A percentile compares a stretch with the other conserved stretches of the same genome.
phyloP scores from a whole-genome alignment of 2,888 invertebrate genomes.

The Spilarctia lutea region DNA sequence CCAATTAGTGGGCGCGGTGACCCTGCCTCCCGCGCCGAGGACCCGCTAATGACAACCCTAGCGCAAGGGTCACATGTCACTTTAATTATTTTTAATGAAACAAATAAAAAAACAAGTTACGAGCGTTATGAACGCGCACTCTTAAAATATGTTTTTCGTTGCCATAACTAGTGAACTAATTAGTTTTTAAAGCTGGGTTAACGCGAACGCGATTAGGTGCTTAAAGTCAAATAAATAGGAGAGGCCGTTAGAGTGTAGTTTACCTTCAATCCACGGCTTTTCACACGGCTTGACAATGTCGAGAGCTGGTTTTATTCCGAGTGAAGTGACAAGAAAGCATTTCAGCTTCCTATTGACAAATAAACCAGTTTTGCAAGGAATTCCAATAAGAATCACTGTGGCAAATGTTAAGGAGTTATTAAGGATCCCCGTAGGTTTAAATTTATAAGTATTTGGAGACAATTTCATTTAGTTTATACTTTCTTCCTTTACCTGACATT shows the following conservation, averaged over 20 bases:
- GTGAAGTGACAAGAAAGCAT: background rate
- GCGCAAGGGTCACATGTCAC: conserved; percentile 60
- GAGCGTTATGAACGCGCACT: conserved; percentile 41
- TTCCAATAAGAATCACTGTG: background rate
- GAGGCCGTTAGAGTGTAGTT: conserved; percentile 29
- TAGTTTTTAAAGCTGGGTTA: conserved; percentile 48
- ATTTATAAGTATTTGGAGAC: background rate
- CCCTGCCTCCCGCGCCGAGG: conserved; percentile 56
- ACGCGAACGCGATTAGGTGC: conserved; percentile 45
- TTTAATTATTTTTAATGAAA: conserved; percentile 66
- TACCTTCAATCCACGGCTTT: conserved; percentile 7
- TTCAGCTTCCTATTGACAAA: background rate
- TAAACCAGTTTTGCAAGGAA: background rate
- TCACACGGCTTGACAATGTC: background rate
- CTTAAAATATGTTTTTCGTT: conserved; percentile 42
- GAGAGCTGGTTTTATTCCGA: background rate
- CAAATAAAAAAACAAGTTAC: conserved; percentile 55
- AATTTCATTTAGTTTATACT: background rate
- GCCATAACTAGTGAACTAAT: conserved; percentile 46
- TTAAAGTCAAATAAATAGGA: conserved; percentile 48
- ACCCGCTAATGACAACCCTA: conserved; percentile 66
- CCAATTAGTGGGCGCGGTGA: conserved; percentile 73
- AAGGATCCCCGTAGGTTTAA: background rate
- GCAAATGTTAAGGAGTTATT: background rate
- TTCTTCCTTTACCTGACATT: background rate